These are phyloP conservation scores for Phrynocephalus guinanensis DNA, from an alignment of 2,797 vertebrate species.

Conservation along the genomic window DNA sequence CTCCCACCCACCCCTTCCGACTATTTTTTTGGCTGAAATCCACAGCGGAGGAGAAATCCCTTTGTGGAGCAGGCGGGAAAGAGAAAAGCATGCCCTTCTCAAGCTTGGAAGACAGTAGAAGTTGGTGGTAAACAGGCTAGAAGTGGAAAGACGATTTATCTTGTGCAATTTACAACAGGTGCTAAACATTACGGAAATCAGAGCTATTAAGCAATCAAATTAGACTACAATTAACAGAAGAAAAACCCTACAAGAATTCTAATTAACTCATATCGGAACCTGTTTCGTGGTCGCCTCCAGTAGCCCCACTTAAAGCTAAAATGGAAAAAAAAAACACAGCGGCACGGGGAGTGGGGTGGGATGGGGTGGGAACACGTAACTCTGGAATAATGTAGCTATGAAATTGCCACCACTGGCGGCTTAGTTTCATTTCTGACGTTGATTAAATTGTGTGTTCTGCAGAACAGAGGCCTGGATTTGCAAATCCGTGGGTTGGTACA, in stretches of 20 bases:
- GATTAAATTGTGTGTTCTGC: background rate
- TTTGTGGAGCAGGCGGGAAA: conserved; percentile 68
- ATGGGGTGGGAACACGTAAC: conserved; percentile 61
- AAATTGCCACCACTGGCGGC: background rate
- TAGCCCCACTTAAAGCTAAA: conserved; percentile 66
- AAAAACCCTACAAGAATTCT: conserved; percentile 84
- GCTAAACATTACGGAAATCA: conserved; percentile 84
- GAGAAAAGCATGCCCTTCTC: conserved; percentile 55
- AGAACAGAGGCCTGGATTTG: conserved; percentile 12
- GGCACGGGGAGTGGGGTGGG: background rate
- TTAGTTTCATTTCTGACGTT: background rate
- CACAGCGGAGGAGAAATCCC: conserved; percentile 49
- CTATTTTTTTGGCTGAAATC: conserved; percentile 61
- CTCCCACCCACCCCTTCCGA: background rate
- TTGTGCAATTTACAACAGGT: conserved; percentile 86
- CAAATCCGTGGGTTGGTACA: conserved; percentile 19
- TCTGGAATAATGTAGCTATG: conserved; percentile 66
- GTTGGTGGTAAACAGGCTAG: conserved; percentile 76
- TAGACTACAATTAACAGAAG: conserved; percentile 85
- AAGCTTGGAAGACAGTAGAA: conserved; percentile 76
- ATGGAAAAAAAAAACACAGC: conserved; percentile 21
- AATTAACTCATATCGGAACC: conserved; percentile 83
- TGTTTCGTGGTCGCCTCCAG: conserved; percentile 73
- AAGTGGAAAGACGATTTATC: conserved; percentile 80
- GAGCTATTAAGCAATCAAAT: conserved; percentile 87